Evolutionary conservation across 53 echinoderm and acorn worm genomes (phyloP).

Genomic region (Hippasteria phrygiana): DNA sequence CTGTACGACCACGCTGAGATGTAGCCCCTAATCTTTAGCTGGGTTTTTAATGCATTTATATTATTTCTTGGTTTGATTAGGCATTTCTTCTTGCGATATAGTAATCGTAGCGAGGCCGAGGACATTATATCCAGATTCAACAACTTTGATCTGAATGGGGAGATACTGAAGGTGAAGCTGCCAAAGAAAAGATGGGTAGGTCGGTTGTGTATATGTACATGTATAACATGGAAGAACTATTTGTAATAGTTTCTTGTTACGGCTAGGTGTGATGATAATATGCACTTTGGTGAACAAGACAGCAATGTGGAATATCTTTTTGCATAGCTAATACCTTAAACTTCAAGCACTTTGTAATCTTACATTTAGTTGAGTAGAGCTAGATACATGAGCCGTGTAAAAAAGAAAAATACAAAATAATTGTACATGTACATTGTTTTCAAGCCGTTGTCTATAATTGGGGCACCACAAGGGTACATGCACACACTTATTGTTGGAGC

Average conservation of each 20-base stretch:
- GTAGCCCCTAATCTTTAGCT: background rate
- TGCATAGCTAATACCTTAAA: no score
- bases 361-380: no score
- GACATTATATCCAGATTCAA: background rate
- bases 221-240: background rate
- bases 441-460: no score
- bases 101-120: background rate
- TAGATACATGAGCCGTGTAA: no score
- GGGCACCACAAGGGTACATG: no score
- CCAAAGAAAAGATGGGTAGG: slow-evolving; percentile 16
- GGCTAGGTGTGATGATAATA: background rate
- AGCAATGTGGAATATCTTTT: no score
- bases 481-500: no score
- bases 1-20: background rate
- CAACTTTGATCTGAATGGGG: background rate
- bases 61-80: background rate
- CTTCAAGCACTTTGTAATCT: no score
- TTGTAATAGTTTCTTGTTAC: background rate
- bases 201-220: background rate
- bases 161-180: background rate
- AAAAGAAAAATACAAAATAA: no score
- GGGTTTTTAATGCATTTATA: background rate
- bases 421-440: no score
- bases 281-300: no score
- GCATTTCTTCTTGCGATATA: slow-evolving; percentile 38